A percentile compares a stretch with the other conserved stretches of the same genome.
These are phyloP conservation scores for Folsomia manolachei DNA, from an alignment of 2,888 invertebrate species.

Conservation along the genomic window DNA sequence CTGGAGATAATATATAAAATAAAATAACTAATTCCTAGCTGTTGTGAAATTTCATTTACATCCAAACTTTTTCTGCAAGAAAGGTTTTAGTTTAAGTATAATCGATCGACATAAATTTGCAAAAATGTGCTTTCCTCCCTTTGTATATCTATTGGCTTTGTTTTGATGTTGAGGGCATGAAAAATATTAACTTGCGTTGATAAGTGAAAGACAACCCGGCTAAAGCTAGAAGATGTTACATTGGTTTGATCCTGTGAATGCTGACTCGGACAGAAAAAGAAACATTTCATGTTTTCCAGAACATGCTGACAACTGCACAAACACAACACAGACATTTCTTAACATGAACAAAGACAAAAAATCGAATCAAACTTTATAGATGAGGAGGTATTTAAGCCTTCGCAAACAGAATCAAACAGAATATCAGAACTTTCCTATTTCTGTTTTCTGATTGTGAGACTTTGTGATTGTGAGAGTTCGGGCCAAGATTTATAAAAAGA, in stretches of 20 bases:
- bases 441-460: background rate
- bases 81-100: no score
- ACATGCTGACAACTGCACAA: slow-evolving; percentile 19
- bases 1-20: no score
- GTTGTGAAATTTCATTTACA: no score
- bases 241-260: background rate
- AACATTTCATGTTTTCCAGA: background rate
- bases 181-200: no score
- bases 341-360: slow-evolving; percentile 10
- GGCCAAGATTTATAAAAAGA: slow-evolving; percentile 1
- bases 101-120: no score
- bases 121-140: no score
- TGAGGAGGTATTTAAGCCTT: background rate
- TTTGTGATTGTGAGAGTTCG: background rate
- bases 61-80: no score
- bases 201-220: no score
- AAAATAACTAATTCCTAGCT: no score
- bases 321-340: background rate
- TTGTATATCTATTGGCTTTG: no score
- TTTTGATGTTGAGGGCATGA: no score
- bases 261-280: slow-evolving; percentile 11
- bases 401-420: slow-evolving; percentile 1
- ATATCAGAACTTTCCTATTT: background rate
- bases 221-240: no score
- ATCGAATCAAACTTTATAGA: slow-evolving; percentile 14